Evolutionary conservation across 2,113 vertebrate genomes (phyloP), one percentile per base, ranked within the genome.

Genomic region (Pao palembangensis): DNA sequence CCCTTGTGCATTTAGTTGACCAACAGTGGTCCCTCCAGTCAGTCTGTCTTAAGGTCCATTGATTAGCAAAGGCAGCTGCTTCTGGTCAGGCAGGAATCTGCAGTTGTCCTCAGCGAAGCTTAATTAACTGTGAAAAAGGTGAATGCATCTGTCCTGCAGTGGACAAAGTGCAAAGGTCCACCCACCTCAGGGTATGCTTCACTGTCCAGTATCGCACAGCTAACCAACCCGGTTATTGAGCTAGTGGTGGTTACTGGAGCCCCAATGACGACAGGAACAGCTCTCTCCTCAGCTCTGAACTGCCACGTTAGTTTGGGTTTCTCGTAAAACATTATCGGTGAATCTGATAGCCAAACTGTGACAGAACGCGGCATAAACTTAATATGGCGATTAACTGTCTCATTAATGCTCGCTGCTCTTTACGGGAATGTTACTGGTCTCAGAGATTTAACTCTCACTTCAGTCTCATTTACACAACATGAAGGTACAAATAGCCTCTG

Each of bases 91-190:
- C 43, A 57, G 69, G 57, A 23, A 55, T 53, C 20, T 55, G 62
- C 64, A 49, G 41, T 54, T 47, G 43, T 64, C n/a, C 17, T 18
- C 62, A 65, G 73, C 80, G 50, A 69, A 51, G 66, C 64, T 71
- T 85, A 80, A 86, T 85, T 76, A 77, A 78, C 68, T 58, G 19
- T 49, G 69, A 59, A 54, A 47, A 75, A 85, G 73, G 64, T 44
- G 74, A 85, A 82, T 61, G 51, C 76, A 70, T 61, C 57, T 66
- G 78, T 61, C 54, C 3, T 11, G 47, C 4, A 1, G 47, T n/a
- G 47, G 47, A n/a, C n/a, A 10, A 19, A 19, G 47, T 49, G 47
- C 47, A 55, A 48, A 64, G 64, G 49, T 47, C 59, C 74, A 81
- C 80, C 56, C 60, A 55, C 85, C 71, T 75, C 58, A 21, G 47